These are phyloP conservation scores for Drosophila parthenogenetica DNA, from an alignment of 2,888 invertebrate genomes.

Conservation along the genomic window DNA sequence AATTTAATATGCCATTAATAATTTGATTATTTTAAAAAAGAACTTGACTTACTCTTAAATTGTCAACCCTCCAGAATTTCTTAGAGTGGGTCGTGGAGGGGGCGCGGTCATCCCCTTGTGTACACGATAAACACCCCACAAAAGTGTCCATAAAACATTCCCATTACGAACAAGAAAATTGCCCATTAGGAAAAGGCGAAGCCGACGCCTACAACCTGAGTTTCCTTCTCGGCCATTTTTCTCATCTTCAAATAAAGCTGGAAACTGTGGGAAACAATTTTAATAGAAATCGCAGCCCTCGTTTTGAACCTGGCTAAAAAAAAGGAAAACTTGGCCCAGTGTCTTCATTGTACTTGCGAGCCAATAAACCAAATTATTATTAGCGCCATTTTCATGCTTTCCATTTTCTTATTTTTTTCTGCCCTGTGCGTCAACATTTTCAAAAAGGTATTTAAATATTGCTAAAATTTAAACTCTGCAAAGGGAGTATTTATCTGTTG, in stretches of 20 bases:
- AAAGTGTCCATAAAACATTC: constrained; percentile 83
- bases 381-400: constrained; percentile 80
- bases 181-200: constrained; percentile 80
- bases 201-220: constrained; percentile 50
- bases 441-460: not conserved
- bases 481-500: not conserved
- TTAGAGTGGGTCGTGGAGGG: not conserved
- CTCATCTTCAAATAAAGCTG: constrained; percentile 82
- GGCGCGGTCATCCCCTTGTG: constrained; percentile 33
- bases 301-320: constrained; percentile 27
- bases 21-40: constrained; percentile 31
- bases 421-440: not conserved
- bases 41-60: constrained; percentile 10
- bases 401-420: constrained; percentile 22
- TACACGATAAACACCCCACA: constrained; percentile 83
- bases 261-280: constrained; percentile 13
- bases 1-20: constrained; percentile 73
- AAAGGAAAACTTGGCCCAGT: constrained; percentile 62
- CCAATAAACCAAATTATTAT: constrained; percentile 85
- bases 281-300: constrained; percentile 46
- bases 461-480: no score
- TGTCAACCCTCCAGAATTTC: constrained; percentile 53
- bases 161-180: constrained; percentile 83
- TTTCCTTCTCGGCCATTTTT: constrained; percentile 6
- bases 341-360: constrained; percentile 83